These are phyloP conservation scores for Caenorhabditis briggsae DNA, from an alignment of 1,140 invertebrate genomes.

Conservation along the genomic window DNA sequence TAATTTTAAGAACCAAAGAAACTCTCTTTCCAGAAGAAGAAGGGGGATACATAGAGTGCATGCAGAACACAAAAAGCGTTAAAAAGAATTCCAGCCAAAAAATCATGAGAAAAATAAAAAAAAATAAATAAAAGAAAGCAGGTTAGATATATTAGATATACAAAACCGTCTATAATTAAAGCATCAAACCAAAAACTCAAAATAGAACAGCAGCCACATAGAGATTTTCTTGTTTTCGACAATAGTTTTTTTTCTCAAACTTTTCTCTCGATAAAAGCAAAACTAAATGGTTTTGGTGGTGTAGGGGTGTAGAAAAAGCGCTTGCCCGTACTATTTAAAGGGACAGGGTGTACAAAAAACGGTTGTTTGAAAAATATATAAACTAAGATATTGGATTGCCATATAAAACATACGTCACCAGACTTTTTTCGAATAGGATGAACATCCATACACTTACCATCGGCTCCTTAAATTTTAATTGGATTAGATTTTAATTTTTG, in stretches of 20 bases:
- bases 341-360: slow-evolving; percentile 14
- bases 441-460: slow-evolving; percentile 67
- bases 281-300: not conserved
- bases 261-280: not conserved
- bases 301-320: too few species aligned
- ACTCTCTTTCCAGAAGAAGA: too few species aligned
- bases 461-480: slow-evolving; percentile 71
- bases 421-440: not conserved
- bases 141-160: slow-evolving; percentile 52
- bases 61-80: slow-evolving; percentile 52
- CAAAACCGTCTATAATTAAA: slow-evolving; percentile 35
- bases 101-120: not conserved
- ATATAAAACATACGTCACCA: slow-evolving; percentile 53
- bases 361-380: slow-evolving; percentile 38
- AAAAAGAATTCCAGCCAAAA: slow-evolving; percentile 32
- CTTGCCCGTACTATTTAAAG: too few species aligned
- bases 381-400: slow-evolving; percentile 14
- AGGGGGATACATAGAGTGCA: not conserved
- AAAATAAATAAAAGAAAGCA: not conserved
- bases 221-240: too few species aligned
- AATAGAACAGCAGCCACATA: slow-evolving; percentile 21
- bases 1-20: too few species aligned
- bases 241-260: not conserved
- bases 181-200: slow-evolving; percentile 42
- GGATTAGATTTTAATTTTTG: slow-evolving; percentile 61